Percentiles rank a stretch among this genome's conserved stretches.
Evolutionary conservation across 2,797 vertebrate species (phyloP).

Genomic region (Anguilla pacifica): DNA sequence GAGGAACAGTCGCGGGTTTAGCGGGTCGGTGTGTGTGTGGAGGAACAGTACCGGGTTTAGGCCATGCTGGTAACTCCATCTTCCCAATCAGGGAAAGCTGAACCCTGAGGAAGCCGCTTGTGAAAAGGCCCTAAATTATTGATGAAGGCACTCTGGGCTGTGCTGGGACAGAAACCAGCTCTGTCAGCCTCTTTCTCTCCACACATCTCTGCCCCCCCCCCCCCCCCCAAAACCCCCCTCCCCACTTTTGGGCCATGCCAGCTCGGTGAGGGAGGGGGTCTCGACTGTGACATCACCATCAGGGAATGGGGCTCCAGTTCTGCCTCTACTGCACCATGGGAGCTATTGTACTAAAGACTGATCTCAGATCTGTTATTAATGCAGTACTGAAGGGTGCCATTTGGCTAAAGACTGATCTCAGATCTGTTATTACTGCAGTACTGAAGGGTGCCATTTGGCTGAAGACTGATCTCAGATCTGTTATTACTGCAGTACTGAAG

Average conservation of each 20-base stretch:
- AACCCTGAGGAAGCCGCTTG: slow-evolving; percentile 14
- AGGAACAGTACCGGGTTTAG: background rate
- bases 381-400: background rate
- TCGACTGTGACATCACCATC: background rate
- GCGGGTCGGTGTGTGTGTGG: too few species aligned
- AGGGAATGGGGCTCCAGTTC: background rate
- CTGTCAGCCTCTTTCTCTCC: slow-evolving; percentile 18
- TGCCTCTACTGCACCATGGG: background rate
- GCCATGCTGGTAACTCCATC: background rate
- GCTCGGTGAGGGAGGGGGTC: background rate
- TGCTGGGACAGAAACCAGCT: slow-evolving; percentile 2
- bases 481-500: too few species aligned
- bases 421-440: background rate
- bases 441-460: too few species aligned
- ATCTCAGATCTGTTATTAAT: background rate
- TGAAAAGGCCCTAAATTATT: slow-evolving; percentile 29
- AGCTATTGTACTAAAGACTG: background rate
- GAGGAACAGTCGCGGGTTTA: too few species aligned
- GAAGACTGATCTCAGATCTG: too few species aligned
- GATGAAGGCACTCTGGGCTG: slow-evolving; percentile 10
- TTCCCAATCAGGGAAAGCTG: slow-evolving; percentile 13
- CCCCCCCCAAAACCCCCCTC: background rate
- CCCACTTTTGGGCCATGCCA: background rate
- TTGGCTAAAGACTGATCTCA: background rate
- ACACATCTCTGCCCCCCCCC: background rate